Evolutionary conservation across 2,113 vertebrate genomes (phyloP).

Genomic region (Rhinopomastus cyanomelas): DNA sequence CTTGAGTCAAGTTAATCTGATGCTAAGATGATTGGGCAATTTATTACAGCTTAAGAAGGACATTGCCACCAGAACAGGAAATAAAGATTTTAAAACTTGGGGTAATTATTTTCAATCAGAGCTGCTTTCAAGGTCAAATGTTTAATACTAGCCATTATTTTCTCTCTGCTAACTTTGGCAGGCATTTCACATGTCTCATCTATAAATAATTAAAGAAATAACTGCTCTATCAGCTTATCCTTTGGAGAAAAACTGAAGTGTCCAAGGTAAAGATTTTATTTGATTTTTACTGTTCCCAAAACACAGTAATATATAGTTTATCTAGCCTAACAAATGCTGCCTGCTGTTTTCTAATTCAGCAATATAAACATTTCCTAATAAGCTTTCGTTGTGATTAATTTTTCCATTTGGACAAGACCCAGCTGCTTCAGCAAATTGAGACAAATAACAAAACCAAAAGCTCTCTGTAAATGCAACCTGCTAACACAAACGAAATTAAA

Average conservation of each 20-base stretch:
- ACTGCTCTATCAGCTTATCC: slow-evolving; percentile 71
- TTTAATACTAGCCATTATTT: slow-evolving; percentile 75
- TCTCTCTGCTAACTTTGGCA: slow-evolving; percentile 74
- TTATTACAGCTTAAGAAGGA: slow-evolving; percentile 68
- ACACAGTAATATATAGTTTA: slow-evolving; percentile 28
- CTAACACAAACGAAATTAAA: slow-evolving; percentile 52
- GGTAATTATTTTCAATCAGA: slow-evolving; percentile 79
- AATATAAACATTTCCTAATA: slow-evolving; percentile 62
- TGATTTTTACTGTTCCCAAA: slow-evolving; percentile 30
- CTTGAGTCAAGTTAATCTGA: slow-evolving; percentile 69
- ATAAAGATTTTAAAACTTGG: slow-evolving; percentile 70
- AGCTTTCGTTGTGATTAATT: slow-evolving; percentile 49
- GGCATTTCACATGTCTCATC: slow-evolving; percentile 66
- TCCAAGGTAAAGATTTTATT: slow-evolving; percentile 57
- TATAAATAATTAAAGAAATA: slow-evolving; percentile 77
- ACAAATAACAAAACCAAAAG: slow-evolving; percentile 61
- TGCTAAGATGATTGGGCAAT: slow-evolving; percentile 64
- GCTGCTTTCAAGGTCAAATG: slow-evolving; percentile 77
- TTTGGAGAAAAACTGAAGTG: slow-evolving; percentile 47
- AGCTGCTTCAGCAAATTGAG: slow-evolving; percentile 65
- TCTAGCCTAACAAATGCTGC: slow-evolving; percentile 33
- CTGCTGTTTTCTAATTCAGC: slow-evolving; percentile 35
- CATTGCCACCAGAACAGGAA: slow-evolving; percentile 59
- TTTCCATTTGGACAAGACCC: slow-evolving; percentile 57
- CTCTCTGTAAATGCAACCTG: not conserved